phyloP scores from a whole-genome alignment of 2,888 invertebrate genomes.

The Lepas anatifera region DNA sequence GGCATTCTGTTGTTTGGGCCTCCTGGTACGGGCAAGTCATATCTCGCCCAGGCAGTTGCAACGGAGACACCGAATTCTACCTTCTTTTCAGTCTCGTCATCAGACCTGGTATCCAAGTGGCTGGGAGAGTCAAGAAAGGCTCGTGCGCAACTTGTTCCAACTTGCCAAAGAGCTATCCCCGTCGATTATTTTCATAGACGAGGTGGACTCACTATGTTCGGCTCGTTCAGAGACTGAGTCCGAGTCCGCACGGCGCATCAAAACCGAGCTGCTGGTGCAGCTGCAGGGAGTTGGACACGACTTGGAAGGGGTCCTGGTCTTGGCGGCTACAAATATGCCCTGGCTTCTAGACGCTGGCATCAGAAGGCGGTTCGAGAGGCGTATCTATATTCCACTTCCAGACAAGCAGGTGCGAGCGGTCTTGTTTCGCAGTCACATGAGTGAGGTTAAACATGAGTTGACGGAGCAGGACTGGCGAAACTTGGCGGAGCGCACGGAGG shows the following conservation, averaged over 20 bases:
- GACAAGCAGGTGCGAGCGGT: slow-evolving; percentile 81
- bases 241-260: slow-evolving; percentile 93
- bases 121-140: slow-evolving; percentile 95
- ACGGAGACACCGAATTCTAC: slow-evolving; percentile 99
- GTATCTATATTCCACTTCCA: slow-evolving; percentile 96
- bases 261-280: slow-evolving; percentile 98
- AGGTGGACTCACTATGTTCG: slow-evolving; percentile 93
- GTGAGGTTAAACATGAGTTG: slow-evolving; percentile 74
- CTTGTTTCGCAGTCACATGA: slow-evolving; percentile 93
- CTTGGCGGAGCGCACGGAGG: slow-evolving; percentile 71
- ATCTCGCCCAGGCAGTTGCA: slow-evolving; percentile 96
- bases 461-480: slow-evolving; percentile 73
- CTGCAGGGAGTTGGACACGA: slow-evolving; percentile 99
- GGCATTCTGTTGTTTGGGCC: slow-evolving; percentile 96
- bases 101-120: slow-evolving; percentile 98
- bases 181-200: slow-evolving; percentile 97
- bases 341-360: slow-evolving; percentile 96
- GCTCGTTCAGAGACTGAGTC: slow-evolving; percentile 97
- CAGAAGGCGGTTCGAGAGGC: slow-evolving; percentile 91
- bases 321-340: slow-evolving; percentile 96
- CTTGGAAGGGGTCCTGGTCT: slow-evolving; percentile 86
- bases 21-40: slow-evolving; percentile 99
- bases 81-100: slow-evolving; percentile 96
- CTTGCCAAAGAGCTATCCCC: slow-evolving; percentile 90
- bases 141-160: slow-evolving; percentile 83